Conservation (phyloP, 2,113 vertebrate species). For the Engraulis encrasicolus region DNA sequence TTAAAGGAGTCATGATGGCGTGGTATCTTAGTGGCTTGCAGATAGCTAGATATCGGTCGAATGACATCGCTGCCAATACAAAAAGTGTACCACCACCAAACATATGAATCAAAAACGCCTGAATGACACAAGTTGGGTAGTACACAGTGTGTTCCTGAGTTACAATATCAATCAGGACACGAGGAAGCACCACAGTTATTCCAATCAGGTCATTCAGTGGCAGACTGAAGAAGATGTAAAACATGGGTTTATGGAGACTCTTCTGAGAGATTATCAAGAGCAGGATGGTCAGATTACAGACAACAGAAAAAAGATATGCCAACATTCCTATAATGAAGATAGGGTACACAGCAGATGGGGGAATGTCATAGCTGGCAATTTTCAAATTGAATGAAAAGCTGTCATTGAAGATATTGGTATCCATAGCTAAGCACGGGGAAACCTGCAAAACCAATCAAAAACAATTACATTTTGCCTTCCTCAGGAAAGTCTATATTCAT, state of each 20-base stretch:
- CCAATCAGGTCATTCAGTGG: conserved; percentile 41
- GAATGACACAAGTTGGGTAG: conserved; percentile 35
- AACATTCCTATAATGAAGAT: conserved; percentile 27
- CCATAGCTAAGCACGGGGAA: no score
- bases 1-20: conserved; percentile 33
- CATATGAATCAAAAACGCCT: conserved; percentile 36
- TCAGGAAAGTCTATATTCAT: not conserved
- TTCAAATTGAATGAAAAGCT: conserved; percentile 12
- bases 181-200: conserved; percentile 30
- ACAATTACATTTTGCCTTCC: not conserved
- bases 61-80: conserved; percentile 33
- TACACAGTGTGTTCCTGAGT: not conserved
- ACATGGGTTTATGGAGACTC: conserved; percentile 42
- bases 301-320: conserved; percentile 25
- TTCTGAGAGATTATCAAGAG: conserved; percentile 23
- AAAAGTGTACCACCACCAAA: conserved; percentile 27
- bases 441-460: not conserved
- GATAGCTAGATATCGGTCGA: conserved; percentile 40
- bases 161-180: conserved; percentile 28
- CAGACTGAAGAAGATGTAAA: conserved; percentile 39
- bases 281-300: conserved; percentile 30
- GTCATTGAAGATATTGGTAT: not conserved
- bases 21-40: conserved; percentile 40
- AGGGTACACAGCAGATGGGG: conserved; percentile 10
- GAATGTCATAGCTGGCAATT: conserved; percentile 21